Evolutionary conservation across 2,113 vertebrate genomes (phyloP).

Genomic region (Dromaius novaehollandiae): DNA sequence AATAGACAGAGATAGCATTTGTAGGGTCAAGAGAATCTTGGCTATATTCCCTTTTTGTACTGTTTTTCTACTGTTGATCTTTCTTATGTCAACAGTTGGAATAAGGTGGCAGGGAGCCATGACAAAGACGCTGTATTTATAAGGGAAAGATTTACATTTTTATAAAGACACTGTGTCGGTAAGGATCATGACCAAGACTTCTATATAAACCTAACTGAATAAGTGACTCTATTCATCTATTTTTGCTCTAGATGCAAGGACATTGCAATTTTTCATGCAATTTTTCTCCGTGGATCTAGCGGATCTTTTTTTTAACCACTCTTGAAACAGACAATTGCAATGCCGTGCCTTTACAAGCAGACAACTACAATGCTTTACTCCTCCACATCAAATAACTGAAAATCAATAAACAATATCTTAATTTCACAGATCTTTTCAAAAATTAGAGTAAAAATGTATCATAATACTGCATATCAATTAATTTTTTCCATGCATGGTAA

Average conservation of each 20-base stretch:
- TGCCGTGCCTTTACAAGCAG: background rate
- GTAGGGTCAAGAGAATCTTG: background rate
- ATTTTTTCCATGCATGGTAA: background rate
- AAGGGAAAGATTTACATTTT: conserved; percentile 16
- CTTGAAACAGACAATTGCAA: background rate
- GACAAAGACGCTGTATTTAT: background rate
- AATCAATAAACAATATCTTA: background rate
- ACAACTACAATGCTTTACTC: background rate
- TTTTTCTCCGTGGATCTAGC: background rate
- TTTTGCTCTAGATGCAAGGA: background rate
- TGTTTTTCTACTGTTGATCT: background rate
- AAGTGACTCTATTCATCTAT: background rate
- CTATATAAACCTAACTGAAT: background rate
- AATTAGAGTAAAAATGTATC: background rate
- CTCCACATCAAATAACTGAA: background rate
- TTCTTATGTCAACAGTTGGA: background rate
- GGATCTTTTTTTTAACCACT: background rate
- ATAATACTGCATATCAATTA: background rate
- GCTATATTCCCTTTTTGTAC: background rate
- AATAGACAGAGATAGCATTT: background rate
- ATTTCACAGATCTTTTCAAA: background rate
- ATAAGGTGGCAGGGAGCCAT: conserved; percentile 17
- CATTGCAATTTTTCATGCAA: background rate
- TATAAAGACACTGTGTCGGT: background rate
- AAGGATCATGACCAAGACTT: background rate